Evolutionary conservation across 2,888 invertebrate species (phyloP).

Genomic region (Coremacera marginata): DNA sequence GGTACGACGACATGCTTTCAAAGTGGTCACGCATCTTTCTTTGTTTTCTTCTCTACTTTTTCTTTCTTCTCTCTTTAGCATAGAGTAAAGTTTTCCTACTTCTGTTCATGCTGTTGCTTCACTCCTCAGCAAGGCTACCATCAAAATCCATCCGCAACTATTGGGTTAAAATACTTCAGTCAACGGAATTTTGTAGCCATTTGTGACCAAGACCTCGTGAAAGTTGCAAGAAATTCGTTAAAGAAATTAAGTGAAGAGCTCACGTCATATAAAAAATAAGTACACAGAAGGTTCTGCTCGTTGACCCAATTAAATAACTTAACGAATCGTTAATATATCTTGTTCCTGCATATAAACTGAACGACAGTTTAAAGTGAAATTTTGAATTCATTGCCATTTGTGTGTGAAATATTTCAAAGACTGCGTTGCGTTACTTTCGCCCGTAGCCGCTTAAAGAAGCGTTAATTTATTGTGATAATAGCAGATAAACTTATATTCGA

Average conservation of each 20-base stretch:
- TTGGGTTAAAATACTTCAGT: constrained; percentile 62
- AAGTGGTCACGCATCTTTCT: constrained; percentile 37
- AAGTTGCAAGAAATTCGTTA: constrained; percentile 57
- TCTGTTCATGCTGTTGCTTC: constrained; percentile 45
- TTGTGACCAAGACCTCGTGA: constrained; percentile 68
- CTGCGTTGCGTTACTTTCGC: constrained; percentile 19
- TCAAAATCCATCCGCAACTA: constrained; percentile 1
- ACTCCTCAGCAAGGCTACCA: constrained; percentile 12
- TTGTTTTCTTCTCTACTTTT: constrained; percentile 8
- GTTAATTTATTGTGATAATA: constrained; percentile 54
- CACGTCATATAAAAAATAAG: background rate
- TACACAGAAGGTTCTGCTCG: background rate
- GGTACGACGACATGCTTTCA: constrained; percentile 12
- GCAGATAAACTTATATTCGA: background rate
- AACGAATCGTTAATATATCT: background rate
- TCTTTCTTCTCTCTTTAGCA: constrained; percentile 37
- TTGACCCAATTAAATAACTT: constrained; percentile 12
- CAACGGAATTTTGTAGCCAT: constrained; percentile 62
- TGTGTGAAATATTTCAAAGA: background rate
- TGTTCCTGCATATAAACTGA: background rate
- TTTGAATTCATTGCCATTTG: constrained; percentile 40
- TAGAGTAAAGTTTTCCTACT: constrained; percentile 26
- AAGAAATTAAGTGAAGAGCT: background rate
- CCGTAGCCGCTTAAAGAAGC: constrained; percentile 43
- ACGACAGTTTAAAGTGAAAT: constrained; percentile 49